Percentiles rank a stretch among this genome's conserved stretches.
Conservation (phyloP, 2,888 invertebrate genomes). For the Oxytorus armatus region DNA sequence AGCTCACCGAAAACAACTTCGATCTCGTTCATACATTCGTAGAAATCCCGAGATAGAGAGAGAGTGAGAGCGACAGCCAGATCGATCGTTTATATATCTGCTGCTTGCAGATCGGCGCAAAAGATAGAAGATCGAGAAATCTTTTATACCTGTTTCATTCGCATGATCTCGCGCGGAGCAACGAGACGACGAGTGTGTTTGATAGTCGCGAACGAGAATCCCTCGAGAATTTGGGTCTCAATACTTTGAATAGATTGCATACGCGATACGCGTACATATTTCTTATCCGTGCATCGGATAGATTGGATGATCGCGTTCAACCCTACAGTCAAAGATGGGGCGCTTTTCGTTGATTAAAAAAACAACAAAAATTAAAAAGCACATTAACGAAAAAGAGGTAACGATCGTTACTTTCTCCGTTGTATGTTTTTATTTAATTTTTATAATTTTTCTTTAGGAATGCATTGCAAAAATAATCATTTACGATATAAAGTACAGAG, state of each 20-base stretch:
- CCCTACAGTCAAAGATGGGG: too few relatives aligned
- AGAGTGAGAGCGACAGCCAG: slow-evolving; percentile 8
- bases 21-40: not conserved
- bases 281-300: slow-evolving; percentile 13
- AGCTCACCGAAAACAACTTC: not conserved
- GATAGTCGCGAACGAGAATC: slow-evolving; percentile 27
- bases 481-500: too few relatives aligned
- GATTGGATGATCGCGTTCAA: not conserved
- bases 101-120: slow-evolving; percentile 11
- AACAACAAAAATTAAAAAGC: too few relatives aligned
- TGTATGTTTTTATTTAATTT: too few relatives aligned
- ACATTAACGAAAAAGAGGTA: too few relatives aligned
- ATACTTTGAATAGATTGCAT: slow-evolving; percentile 31
- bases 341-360: too few relatives aligned
- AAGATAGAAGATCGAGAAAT: slow-evolving; percentile 24
- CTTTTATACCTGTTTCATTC: slow-evolving; percentile 27
- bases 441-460: too few relatives aligned
- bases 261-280: not conserved
- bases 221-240: not conserved
- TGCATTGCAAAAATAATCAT: too few relatives aligned
- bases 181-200: slow-evolving; percentile 25
- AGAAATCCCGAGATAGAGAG: slow-evolving; percentile 6
- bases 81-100: slow-evolving; percentile 39
- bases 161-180: slow-evolving; percentile 40
- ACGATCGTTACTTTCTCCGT: too few relatives aligned